phyloP scores from a whole-genome alignment of 2,113 vertebrate species.

The Coptodon rendalli region DNA sequence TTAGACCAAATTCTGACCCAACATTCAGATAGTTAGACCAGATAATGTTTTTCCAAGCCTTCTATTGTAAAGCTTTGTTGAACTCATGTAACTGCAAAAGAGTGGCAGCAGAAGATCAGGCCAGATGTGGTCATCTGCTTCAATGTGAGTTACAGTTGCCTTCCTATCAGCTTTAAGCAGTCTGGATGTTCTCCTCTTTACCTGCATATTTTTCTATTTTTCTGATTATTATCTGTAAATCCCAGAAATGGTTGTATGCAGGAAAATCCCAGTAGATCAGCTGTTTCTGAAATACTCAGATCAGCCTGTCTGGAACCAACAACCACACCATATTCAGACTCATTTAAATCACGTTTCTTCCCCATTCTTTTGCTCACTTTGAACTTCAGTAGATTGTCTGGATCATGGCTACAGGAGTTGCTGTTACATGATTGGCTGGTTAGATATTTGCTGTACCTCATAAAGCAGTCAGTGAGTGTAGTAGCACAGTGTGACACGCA shows the following conservation, averaged over 20 bases:
- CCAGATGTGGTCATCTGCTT: neutral
- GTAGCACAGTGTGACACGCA: neutral
- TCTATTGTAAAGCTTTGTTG: neutral
- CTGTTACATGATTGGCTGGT: neutral
- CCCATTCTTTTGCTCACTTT: neutral
- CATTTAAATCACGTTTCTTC: neutral
- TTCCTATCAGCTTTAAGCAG: neutral
- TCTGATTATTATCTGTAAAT: neutral
- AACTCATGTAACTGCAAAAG: neutral
- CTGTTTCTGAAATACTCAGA: neutral
- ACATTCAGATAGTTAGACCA: neutral
- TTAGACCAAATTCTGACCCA: neutral
- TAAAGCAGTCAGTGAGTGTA: neutral
- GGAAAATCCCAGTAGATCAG: neutral
- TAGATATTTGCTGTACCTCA: neutral
- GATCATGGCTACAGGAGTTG: neutral
- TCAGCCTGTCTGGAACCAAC: neutral
- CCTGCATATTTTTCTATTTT: neutral
- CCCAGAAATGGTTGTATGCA: neutral
- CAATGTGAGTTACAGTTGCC: rapidly evolving
- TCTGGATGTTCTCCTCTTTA: neutral
- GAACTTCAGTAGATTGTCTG: neutral
- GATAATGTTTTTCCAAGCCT: neutral
- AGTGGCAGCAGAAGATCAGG: neutral
- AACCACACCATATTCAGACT: neutral